phyloP scores from a whole-genome alignment of 1,140 invertebrate genomes.

The Drosophila setifemur region DNA sequence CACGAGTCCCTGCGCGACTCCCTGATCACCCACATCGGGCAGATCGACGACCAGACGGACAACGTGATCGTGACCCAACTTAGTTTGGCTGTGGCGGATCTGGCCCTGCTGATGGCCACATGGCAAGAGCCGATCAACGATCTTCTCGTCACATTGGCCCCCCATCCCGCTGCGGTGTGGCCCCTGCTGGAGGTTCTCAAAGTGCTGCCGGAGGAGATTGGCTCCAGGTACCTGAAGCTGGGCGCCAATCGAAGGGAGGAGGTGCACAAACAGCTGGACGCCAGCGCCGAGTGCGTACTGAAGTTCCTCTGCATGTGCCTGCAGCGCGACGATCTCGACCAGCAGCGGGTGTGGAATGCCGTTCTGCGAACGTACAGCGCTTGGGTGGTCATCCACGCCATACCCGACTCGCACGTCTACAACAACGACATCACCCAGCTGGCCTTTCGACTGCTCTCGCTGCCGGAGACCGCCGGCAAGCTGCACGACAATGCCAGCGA shows the following conservation, averaged over 20 bases:
- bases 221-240: slow-evolving; percentile 91
- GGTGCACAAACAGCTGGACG: slow-evolving; percentile 89
- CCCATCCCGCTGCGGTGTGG: slow-evolving; percentile 86
- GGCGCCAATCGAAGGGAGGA: slow-evolving; percentile 95
- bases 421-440: slow-evolving; percentile 87
- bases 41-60: slow-evolving; percentile 92
- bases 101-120: slow-evolving; percentile 95
- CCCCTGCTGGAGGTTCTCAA: slow-evolving; percentile 95
- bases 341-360: slow-evolving; percentile 84
- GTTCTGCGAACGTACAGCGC: slow-evolving; percentile 91
- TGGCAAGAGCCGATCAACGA: slow-evolving; percentile 96
- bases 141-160: slow-evolving; percentile 89
- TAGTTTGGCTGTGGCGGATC: slow-evolving; percentile 94
- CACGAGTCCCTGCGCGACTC: slow-evolving; percentile 95
- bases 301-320: slow-evolving; percentile 91
- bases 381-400: slow-evolving; percentile 89
- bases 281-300: slow-evolving; percentile 86
- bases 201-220: slow-evolving; percentile 97
- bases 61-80: slow-evolving; percentile 95
- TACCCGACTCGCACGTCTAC: slow-evolving; percentile 86
- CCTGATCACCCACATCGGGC: slow-evolving; percentile 93
- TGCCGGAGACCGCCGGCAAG: slow-evolving; percentile 85
- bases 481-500: slow-evolving; percentile 96
- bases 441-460: slow-evolving; percentile 87
- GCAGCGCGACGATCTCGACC: slow-evolving; percentile 83